A percentile compares a stretch with the other conserved stretches of the same genome.
Conservation (phyloP, 2,113 vertebrate species). For the Protobothrops mucrosquamatus region DNA sequence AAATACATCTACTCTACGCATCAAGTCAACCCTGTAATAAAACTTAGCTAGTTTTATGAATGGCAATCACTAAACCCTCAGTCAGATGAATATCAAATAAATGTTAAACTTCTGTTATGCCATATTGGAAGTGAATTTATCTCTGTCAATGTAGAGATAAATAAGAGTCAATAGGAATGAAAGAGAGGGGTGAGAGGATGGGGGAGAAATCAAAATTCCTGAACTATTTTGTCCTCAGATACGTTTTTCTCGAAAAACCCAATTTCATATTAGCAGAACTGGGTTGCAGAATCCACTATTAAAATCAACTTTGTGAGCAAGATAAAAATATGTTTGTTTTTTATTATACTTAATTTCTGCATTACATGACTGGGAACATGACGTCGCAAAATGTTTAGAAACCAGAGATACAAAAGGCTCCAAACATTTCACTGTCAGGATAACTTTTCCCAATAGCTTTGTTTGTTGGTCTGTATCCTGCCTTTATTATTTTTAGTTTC, state of each 20-base stretch:
- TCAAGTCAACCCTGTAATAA: background rate
- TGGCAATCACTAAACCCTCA: background rate
- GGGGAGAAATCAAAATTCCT: background rate
- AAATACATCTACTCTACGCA: conserved; percentile 16
- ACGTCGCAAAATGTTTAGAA: background rate
- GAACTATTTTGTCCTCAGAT: background rate
- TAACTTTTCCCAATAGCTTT: background rate
- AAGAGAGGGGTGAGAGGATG: background rate
- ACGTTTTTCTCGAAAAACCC: background rate
- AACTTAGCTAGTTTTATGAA: conserved; percentile 8
- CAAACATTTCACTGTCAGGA: background rate
- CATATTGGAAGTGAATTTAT: background rate
- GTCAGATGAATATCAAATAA: background rate
- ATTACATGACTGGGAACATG: background rate
- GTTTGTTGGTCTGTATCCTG: background rate
- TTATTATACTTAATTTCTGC: background rate
- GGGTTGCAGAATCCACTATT: background rate
- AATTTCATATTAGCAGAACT: background rate
- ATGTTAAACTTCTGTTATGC: background rate
- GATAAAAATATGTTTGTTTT: background rate
- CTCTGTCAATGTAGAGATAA: background rate
- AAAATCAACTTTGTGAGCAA: background rate
- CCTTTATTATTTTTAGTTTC: background rate
- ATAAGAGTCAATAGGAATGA: background rate
- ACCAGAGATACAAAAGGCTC: background rate